These are phyloP conservation scores for Drosophila antonietae DNA, from an alignment of 2,888 invertebrate species.

Conservation along the genomic window DNA sequence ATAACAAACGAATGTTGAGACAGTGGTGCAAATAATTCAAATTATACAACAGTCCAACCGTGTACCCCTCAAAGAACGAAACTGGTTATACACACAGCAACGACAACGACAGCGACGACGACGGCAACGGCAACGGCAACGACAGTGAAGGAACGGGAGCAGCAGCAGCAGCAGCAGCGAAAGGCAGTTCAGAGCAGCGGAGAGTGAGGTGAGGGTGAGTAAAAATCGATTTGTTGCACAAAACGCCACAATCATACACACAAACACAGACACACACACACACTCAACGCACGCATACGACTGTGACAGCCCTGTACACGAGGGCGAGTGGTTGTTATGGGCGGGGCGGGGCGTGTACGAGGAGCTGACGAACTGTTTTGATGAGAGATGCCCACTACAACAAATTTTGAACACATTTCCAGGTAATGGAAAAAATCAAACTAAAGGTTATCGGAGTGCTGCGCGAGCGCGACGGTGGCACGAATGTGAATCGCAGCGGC, in stretches of 20 bases:
- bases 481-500: constrained; percentile 76
- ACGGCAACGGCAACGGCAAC: constrained; percentile 40
- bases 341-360: constrained; percentile 36
- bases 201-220: constrained; percentile 77
- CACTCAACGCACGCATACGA: constrained; percentile 38
- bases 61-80: constrained; percentile 64
- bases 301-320: constrained; percentile 60
- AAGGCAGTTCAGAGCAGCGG: constrained; percentile 66
- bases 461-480: constrained; percentile 78
- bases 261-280: constrained; percentile 40
- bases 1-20: constrained; percentile 49
- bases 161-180: constrained; percentile 58
- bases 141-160: constrained; percentile 54
- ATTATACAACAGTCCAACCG: constrained; percentile 73
- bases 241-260: constrained; percentile 57
- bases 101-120: constrained; percentile 45
- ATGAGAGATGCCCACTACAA: constrained; percentile 44
- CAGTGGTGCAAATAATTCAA: constrained; percentile 58
- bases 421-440: constrained; percentile 82
- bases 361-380: constrained; percentile 46
- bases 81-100: constrained; percentile 77
- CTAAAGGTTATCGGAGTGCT: constrained; percentile 83
- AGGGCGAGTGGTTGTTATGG: constrained; percentile 51
- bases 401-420: constrained; percentile 33
- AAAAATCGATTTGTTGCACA: constrained; percentile 80